Percentiles rank a stretch among this genome's conserved stretches.
phyloP scores from a whole-genome alignment of 1,140 invertebrate species.

The Drosophila prosaltans region DNA sequence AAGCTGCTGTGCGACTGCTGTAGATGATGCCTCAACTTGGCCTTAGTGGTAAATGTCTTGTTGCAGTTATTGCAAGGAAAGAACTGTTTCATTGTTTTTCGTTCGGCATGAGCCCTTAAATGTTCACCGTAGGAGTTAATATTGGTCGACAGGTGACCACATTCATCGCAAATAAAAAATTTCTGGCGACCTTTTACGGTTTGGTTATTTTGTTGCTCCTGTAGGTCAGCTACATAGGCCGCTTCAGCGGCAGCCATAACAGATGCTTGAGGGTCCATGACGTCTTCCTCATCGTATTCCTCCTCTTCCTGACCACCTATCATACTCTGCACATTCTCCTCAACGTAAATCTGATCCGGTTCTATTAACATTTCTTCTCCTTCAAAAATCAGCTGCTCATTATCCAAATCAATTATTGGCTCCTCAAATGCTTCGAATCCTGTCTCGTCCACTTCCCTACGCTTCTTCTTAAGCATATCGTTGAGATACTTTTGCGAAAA shows the following conservation, averaged over 20 bases:
- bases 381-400: constrained; percentile 13
- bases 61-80: constrained; percentile 54
- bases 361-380: neutral
- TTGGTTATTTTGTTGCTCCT: constrained; percentile 30
- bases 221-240: constrained; percentile 20
- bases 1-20: constrained; percentile 19
- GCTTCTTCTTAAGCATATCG: constrained; percentile 40
- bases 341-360: neutral
- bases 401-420: constrained; percentile 56
- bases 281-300: neutral
- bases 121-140: constrained; percentile 46
- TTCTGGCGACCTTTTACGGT: constrained; percentile 46
- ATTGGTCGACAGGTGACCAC: constrained; percentile 46
- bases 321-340: neutral
- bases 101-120: constrained; percentile 23
- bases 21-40: constrained; percentile 29
- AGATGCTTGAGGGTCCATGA: constrained; percentile 21
- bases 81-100: constrained; percentile 33
- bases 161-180: constrained; percentile 67
- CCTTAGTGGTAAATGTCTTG: constrained; percentile 25
- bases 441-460: neutral
- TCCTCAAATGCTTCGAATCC: constrained; percentile 31
- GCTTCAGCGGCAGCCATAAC: constrained; percentile 18
- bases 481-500: constrained; percentile 64
- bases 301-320: neutral